Evolutionary conservation across 2,888 invertebrate genomes (phyloP).

Genomic region (Clistopyga incitator): DNA sequence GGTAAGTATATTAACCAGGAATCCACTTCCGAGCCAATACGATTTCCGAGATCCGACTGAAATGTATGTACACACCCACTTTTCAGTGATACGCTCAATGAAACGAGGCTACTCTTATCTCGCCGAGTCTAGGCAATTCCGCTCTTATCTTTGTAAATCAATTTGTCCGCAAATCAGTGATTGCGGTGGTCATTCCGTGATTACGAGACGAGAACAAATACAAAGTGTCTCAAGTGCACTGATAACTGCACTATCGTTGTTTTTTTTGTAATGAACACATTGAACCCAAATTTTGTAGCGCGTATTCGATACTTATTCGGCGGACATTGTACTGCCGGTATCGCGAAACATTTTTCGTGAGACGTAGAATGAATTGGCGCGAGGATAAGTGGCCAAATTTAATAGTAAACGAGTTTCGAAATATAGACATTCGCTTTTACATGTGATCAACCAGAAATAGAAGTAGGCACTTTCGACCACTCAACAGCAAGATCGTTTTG

Average conservation of each 20-base stretch:
- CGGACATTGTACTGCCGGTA: neutral
- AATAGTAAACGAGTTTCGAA: conserved; percentile 30
- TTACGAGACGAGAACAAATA: conserved; percentile 38
- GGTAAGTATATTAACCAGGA: neutral
- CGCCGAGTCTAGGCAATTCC: conserved; percentile 37
- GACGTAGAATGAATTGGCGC: conserved; percentile 31
- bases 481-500: too few relatives aligned
- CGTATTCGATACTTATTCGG: conserved; percentile 13
- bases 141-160: conserved; percentile 36
- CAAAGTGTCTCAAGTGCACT: conserved; percentile 36
- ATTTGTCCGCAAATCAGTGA: conserved; percentile 31
- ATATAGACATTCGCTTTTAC: conserved; percentile 8
- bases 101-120: conserved; percentile 40
- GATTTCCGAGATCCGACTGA: conserved; percentile 23
- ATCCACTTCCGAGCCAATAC: neutral
- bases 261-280: conserved; percentile 11
- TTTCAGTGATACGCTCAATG: neutral
- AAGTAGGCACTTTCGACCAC: too few relatives aligned
- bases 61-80: conserved; percentile 24
- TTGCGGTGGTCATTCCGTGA: conserved; percentile 28
- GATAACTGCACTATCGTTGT: conserved; percentile 13
- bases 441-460: neutral
- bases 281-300: neutral
- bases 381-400: conserved; percentile 10
- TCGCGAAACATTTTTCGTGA: neutral